Base-by-base conservation (phyloP, 2,888 invertebrate species). In the Mechanitis messenoides region DNA sequence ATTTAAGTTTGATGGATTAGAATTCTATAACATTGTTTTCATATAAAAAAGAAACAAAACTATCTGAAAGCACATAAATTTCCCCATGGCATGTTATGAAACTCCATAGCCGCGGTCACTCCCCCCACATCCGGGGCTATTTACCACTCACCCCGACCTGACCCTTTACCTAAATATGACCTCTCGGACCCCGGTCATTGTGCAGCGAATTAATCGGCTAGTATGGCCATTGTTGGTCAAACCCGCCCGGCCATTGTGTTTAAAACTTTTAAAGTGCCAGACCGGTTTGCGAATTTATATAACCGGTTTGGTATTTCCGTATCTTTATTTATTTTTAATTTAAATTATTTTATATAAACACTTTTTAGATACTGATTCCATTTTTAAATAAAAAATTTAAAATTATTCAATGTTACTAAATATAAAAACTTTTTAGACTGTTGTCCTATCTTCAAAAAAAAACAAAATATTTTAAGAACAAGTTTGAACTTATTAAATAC, bases 131-230 rank as follows among this genome's bases (percentile, higher is more conserved):
- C 69, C 69, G 67, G 53, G 64, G 71, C 83, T 87, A 88, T 89
- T 89, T 87, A 89, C 87, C 83, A 75, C 74, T 79, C 79, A 84
- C 87, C 84, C 82, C 75, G 64, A 73, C 79, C 79, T 87, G 86
- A 87, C 87, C 88, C 85, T 76, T 88, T 87, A 84, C 88, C 89
- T 85, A 90, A 90, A 89, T 88, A 87, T 90, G 87, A 90, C 89
- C 89, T 83, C 71, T 80, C 75, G 78, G 82, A 79, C 81, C 83
- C 74, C 74, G 81, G 81, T 77, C 83, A 85, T 90, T 90, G 89
- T 90, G 78, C 69, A 75, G 69, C 72, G 82, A 82, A 88, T 87
- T 90, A 90, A 90, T 89, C 90, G 87, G 80, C 81, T 84, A 75
- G 89, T 87, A 80, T 71, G 73, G 70, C 82, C 74, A 80, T 89